Conservation (phyloP, 2,888 invertebrate species). For the Drosophila aldrichi region DNA sequence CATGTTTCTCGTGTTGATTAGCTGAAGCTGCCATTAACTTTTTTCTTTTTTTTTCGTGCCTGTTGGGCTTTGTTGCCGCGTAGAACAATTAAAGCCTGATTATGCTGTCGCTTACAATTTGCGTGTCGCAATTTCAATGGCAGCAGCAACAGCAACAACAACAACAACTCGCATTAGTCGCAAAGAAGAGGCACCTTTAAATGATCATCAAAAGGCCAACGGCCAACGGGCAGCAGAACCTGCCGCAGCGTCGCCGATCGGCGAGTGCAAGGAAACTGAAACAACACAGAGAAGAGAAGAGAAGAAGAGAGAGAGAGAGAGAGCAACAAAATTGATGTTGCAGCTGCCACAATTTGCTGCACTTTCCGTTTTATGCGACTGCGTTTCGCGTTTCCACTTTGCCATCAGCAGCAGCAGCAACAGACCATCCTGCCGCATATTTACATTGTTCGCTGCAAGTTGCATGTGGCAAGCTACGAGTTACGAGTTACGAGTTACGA, state of each 20-base stretch:
- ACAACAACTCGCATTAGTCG: conserved; percentile 42
- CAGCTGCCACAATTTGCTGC: conserved; percentile 82
- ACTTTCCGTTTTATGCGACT: conserved; percentile 81
- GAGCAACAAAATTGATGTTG: conserved; percentile 58
- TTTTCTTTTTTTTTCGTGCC: not conserved
- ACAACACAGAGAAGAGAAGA: conserved; percentile 25
- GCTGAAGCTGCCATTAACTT: not conserved
- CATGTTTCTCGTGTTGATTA: not conserved
- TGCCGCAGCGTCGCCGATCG: conserved; percentile 47
- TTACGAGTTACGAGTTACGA: conserved; percentile 51
- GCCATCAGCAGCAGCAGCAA: not conserved
- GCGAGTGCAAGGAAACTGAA: conserved; percentile 32
- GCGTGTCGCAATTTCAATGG: conserved; percentile 64
- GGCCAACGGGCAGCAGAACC: conserved; percentile 71
- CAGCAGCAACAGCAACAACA: conserved; percentile 1
- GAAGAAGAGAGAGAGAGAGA: not conserved
- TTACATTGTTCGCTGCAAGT: conserved; percentile 44
- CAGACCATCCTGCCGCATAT: conserved; percentile 53
- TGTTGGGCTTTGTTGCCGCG: conserved; percentile 46
- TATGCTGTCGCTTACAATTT: conserved; percentile 75
- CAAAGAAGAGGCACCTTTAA: conserved; percentile 36
- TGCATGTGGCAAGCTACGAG: not conserved
- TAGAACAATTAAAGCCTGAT: conserved; percentile 76
- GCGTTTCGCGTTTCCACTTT: conserved; percentile 51
- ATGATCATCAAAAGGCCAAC: conserved; percentile 76